Conservation (phyloP, 2,888 invertebrate species). For the Hipparchia sbordonii region DNA sequence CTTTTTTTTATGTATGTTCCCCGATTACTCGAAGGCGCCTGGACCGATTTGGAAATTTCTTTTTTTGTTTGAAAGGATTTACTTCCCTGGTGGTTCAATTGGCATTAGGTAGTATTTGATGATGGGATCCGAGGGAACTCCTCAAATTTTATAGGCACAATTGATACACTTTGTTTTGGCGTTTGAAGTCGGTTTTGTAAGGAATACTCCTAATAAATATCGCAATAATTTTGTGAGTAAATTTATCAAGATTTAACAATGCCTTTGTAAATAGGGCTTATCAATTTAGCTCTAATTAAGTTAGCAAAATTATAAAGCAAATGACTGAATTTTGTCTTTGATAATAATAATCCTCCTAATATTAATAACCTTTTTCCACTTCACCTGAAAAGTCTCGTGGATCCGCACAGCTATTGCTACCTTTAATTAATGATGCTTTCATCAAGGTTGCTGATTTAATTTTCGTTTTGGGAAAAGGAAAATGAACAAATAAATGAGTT, state of each 20-base stretch:
- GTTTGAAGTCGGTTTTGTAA: too few species aligned
- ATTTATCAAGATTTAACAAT: not conserved
- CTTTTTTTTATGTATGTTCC: too few species aligned
- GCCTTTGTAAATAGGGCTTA: not conserved
- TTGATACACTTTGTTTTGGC: too few species aligned
- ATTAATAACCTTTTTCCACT: not conserved
- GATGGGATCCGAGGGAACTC: too few species aligned
- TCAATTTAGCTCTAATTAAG: not conserved
- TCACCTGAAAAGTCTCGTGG: not conserved
- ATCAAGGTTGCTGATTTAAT: slow-evolving; percentile 8
- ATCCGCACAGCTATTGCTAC: not conserved
- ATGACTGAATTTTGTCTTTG: not conserved
- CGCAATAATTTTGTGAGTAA: too few species aligned
- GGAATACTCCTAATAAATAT: too few species aligned
- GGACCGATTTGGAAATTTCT: too few species aligned
- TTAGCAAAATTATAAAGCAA: not conserved
- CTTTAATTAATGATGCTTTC: slow-evolving; percentile 6
- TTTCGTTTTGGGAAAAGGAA: slow-evolving; percentile 6
- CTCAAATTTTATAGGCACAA: too few species aligned
- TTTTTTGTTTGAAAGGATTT: too few species aligned
- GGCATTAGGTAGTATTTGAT: too few species aligned
- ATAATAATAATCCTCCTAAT: not conserved
- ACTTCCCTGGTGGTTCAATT: too few species aligned
- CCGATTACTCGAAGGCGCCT: too few species aligned
- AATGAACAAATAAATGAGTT: slow-evolving; percentile 1